A percentile compares a stretch with the other conserved stretches of the same genome.
phyloP scores from a whole-genome alignment of 2,888 invertebrate genomes.

The Euzetes globulus region DNA sequence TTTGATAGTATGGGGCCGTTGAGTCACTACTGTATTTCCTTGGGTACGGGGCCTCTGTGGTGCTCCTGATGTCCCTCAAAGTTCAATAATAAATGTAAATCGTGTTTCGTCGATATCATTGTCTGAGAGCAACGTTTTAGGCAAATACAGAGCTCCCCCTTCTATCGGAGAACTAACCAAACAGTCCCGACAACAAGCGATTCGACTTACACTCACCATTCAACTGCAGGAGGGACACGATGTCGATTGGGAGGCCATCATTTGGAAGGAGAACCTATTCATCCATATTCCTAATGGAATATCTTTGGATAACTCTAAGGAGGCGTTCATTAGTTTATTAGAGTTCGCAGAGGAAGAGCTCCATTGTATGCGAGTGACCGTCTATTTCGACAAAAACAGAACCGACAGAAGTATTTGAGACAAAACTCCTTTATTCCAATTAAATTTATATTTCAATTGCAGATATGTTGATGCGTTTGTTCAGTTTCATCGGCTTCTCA shows the following conservation, averaged over 20 bases:
- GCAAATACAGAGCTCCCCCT: constrained; percentile 27
- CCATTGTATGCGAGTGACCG: constrained; percentile 67
- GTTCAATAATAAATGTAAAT: constrained; percentile 5
- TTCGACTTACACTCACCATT: constrained; percentile 39
- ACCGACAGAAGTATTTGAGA: constrained; percentile 65
- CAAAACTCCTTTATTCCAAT: not conserved
- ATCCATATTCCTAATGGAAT: constrained; percentile 79
- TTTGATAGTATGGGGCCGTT: constrained; percentile 19
- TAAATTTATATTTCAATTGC: constrained; percentile 42
- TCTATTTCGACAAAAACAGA: constrained; percentile 73
- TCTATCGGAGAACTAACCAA: constrained; percentile 39
- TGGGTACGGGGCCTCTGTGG: constrained; percentile 37
- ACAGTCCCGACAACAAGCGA: constrained; percentile 38
- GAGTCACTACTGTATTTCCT: constrained; percentile 33
- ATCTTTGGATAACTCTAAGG: constrained; percentile 83
- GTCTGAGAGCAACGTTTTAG: constrained; percentile 11
- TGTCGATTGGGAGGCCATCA: constrained; percentile 68
- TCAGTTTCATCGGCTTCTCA: constrained; percentile 93
- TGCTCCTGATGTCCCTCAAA: constrained; percentile 38
- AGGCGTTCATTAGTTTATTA: constrained; percentile 84
- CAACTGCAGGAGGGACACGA: constrained; percentile 38
- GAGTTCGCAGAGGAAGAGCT: constrained; percentile 93
- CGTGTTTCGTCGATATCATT: constrained; percentile 30
- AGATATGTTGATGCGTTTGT: constrained; percentile 80
- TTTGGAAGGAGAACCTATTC: constrained; percentile 69